Evolutionary conservation across 2,888 invertebrate species (phyloP).

Genomic region (Lacanobia oleracea): DNA sequence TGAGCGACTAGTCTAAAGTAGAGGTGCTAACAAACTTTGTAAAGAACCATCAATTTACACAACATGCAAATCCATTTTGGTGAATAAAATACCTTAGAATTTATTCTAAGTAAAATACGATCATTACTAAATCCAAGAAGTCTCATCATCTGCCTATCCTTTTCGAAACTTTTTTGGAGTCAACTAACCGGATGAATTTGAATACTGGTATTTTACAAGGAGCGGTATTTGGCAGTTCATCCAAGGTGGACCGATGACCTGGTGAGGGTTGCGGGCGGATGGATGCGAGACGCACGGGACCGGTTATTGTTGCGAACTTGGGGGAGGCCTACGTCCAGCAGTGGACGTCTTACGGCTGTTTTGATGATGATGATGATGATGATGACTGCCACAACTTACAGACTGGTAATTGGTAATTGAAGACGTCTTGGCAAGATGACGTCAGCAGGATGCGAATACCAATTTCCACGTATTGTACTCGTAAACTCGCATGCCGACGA

Average conservation of each 20-base stretch:
- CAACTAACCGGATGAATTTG: not conserved
- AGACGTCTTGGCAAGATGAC: not conserved
- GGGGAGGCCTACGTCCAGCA: too few species aligned
- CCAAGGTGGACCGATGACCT: too few species aligned
- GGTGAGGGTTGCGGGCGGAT: too few species aligned
- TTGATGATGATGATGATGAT: too few species aligned
- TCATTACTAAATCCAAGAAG: not conserved
- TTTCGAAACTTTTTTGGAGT: not conserved
- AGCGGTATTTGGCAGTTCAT: not conserved
- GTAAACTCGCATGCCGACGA: not conserved
- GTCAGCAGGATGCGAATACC: not conserved
- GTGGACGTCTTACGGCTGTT: too few species aligned
- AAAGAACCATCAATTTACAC: constrained; percentile 26
- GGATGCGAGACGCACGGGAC: too few species aligned
- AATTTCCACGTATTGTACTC: constrained; percentile 25
- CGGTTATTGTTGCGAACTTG: too few species aligned
- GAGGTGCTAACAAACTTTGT: constrained; percentile 17
- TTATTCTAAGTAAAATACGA: too few species aligned
- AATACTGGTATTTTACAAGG: not conserved
- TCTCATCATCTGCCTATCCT: not conserved
- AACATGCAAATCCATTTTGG: not conserved
- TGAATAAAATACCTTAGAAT: not conserved
- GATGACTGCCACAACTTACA: too few species aligned
- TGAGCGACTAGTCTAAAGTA: not conserved
- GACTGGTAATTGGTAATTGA: too few species aligned